A percentile compares a stretch with the other conserved stretches of the same genome.
Evolutionary conservation across 2,797 vertebrate genomes (phyloP).

Genomic region (Sciurus vulgaris): DNA sequence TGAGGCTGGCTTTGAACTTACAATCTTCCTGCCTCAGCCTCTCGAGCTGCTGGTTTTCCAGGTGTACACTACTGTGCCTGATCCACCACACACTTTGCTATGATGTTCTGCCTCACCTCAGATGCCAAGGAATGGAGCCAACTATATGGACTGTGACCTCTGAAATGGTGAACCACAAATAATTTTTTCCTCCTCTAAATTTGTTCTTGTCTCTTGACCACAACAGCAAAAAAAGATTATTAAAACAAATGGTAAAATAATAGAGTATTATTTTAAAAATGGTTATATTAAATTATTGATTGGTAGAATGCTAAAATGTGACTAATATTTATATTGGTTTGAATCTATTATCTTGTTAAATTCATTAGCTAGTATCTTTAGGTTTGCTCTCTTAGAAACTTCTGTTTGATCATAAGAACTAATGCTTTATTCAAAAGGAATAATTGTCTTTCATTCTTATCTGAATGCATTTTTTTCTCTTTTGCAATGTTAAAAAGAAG

Average conservation of each 20-base stretch:
- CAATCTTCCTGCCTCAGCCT: too few relatives aligned
- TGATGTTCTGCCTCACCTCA: too few relatives aligned
- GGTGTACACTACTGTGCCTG: too few relatives aligned
- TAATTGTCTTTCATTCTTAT: not conserved
- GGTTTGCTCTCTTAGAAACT: not conserved
- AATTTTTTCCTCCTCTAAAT: too few relatives aligned
- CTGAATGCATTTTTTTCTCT: not conserved
- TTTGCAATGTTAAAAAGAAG: not conserved
- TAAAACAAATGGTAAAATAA: not conserved
- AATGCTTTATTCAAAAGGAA: not conserved
- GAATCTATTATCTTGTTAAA: not conserved
- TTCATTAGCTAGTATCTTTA: not conserved
- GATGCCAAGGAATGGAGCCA: too few relatives aligned
- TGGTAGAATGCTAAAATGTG: not conserved
- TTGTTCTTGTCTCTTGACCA: too few relatives aligned
- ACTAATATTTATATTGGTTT: not conserved
- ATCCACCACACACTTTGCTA: too few relatives aligned
- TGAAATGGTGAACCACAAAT: too few relatives aligned
- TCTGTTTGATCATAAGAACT: not conserved
- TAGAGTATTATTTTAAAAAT: not conserved
- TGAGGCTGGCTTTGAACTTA: too few relatives aligned
- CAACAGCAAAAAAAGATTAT: too few relatives aligned
- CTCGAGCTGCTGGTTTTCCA: too few relatives aligned
- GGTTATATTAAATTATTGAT: not conserved
- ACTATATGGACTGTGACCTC: too few relatives aligned